Conservation (phyloP, 1,140 invertebrate species). For the Orchesella cincta region DNA sequence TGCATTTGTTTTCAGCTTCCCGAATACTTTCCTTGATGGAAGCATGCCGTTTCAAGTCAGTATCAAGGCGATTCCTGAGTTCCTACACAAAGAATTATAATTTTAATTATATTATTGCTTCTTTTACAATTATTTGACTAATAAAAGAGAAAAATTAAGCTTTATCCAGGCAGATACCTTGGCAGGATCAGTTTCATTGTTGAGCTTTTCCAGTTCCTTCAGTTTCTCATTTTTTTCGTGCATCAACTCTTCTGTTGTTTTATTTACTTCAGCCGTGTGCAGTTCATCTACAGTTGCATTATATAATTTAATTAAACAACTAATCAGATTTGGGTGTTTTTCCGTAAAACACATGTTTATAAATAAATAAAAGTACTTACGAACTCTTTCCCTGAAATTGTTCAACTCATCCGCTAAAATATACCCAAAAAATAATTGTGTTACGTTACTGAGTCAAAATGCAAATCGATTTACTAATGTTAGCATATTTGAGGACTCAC, state of each 20-base stretch:
- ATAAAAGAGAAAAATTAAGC: not conserved
- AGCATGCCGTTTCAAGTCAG: not conserved
- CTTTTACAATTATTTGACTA: not conserved
- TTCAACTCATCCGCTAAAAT: not conserved
- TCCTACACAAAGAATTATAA: not conserved
- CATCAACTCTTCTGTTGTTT: conserved; percentile 21
- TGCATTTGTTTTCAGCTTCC: not conserved
- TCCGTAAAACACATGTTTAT: not conserved
- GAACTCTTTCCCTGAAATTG: not conserved
- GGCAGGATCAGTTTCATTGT: not conserved
- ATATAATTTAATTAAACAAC: not conserved
- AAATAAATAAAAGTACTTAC: not conserved
- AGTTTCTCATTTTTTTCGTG: not conserved
- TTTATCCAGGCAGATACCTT: conserved; percentile 25
- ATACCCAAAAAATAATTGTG: not conserved
- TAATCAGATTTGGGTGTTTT: not conserved
- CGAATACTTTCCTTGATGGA: not conserved
- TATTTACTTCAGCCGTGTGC: not conserved
- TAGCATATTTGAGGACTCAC: not conserved
- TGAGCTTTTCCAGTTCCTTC: not conserved
- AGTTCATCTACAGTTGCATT: not conserved
- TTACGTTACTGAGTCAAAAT: not conserved
- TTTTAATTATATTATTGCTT: not conserved
- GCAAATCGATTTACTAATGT: not conserved
- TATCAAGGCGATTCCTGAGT: not conserved